Percentiles rank a stretch among this genome's conserved stretches.
Conservation (phyloP, 2,888 invertebrate species). For the Brassicogethes aeneus region DNA sequence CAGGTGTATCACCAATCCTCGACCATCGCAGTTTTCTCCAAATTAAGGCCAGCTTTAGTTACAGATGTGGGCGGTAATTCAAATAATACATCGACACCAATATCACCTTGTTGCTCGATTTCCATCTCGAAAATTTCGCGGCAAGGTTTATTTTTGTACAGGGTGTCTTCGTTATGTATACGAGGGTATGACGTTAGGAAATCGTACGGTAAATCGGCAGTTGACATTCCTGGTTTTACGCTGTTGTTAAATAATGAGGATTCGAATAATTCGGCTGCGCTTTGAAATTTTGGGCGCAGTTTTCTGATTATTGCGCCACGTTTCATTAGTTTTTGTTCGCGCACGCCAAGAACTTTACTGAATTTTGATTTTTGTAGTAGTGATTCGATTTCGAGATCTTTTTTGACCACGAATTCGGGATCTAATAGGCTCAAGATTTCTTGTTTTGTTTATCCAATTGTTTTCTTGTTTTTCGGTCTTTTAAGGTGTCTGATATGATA, state of each 20-base stretch:
- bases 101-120: not conserved
- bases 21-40: not conserved
- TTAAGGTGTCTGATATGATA: not conserved
- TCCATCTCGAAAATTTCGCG: not conserved
- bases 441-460: not conserved
- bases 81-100: not conserved
- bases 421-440: not conserved
- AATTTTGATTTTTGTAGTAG: no score
- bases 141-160: not conserved
- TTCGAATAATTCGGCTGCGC: not conserved
- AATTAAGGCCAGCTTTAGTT: not conserved
- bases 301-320: not conserved
- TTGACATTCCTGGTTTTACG: no score
- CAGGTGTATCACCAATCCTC: not conserved
- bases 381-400: no score
- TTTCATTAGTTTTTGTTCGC: not conserved
- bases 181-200: not conserved
- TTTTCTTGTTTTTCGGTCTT: not conserved
- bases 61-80: no score
- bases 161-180: not conserved
- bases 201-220: not conserved
- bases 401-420: no score
- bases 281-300: not conserved
- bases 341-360: not conserved
- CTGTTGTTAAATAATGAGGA: no score